phyloP scores from a whole-genome alignment of 2,888 invertebrate species.

The Atrina japonica region DNA sequence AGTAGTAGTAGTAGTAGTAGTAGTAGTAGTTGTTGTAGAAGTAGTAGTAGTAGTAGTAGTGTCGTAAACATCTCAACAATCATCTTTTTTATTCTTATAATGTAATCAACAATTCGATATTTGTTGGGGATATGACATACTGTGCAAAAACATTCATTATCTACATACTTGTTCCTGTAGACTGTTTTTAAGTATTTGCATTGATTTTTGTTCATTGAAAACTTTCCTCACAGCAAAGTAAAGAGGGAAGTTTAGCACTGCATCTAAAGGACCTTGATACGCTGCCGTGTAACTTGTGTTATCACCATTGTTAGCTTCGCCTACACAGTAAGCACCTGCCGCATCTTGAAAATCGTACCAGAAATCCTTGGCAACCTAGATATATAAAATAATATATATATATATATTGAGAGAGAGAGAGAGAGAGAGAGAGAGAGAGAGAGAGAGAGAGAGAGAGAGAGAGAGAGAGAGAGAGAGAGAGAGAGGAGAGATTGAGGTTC shows the following conservation, averaged over 20 bases:
- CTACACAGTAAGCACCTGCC: slow-evolving; percentile 51
- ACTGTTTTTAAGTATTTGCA: slow-evolving; percentile 33
- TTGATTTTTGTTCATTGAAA: slow-evolving; percentile 46
- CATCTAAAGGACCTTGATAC: slow-evolving; percentile 56
- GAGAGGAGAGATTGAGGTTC: too few species aligned
- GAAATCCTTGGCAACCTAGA: slow-evolving; percentile 18
- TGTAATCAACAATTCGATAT: too few species aligned
- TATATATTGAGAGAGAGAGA: too few species aligned
- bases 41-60: too few species aligned
- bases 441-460: slow-evolving; percentile 5
- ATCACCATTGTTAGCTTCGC: slow-evolving; percentile 56
- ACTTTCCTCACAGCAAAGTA: slow-evolving; percentile 46
- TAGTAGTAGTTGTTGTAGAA: too few species aligned
- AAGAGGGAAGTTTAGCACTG: slow-evolving; percentile 57
- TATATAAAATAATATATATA: background rate
- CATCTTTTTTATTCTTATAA: too few species aligned
- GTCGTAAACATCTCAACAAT: too few species aligned
- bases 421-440: slow-evolving; percentile 14
- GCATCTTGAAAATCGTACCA: slow-evolving; percentile 53
- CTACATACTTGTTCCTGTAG: slow-evolving; percentile 14
- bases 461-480: too few species aligned
- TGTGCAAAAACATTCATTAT: background rate
- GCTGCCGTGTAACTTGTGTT: slow-evolving; percentile 45
- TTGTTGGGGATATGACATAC: background rate
- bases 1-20: too few species aligned